A percentile compares a stretch with the other conserved stretches of the same genome.
Conservation (phyloP, 2,797 vertebrate species). For the Malacoraja senta region DNA sequence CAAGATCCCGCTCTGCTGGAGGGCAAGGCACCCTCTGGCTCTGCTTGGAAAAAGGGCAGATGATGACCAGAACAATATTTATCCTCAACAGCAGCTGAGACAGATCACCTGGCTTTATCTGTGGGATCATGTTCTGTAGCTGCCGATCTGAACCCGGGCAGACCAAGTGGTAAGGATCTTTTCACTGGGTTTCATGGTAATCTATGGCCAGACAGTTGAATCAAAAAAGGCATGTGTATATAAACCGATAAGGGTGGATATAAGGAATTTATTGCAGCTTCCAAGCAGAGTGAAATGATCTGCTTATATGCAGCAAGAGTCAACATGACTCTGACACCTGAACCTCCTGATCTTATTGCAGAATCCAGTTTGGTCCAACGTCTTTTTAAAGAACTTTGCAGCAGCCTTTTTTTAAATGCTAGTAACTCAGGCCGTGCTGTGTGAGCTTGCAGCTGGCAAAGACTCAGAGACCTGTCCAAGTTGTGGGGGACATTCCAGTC, state of each 20-base stretch:
- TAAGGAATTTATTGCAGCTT: background rate
- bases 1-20: background rate
- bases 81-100: background rate
- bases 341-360: constrained; percentile 6
- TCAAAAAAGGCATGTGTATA: background rate
- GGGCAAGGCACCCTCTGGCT: background rate
- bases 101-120: background rate
- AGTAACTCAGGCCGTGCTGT: background rate
- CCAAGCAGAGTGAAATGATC: background rate
- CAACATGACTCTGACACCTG: background rate
- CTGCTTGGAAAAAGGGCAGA: background rate
- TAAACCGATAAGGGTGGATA: background rate
- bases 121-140: background rate
- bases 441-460: background rate
- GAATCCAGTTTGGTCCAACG: background rate
- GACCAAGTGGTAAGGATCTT: background rate
- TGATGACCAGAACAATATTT: background rate
- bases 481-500: background rate
- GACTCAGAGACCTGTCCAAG: background rate
- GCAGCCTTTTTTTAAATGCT: background rate
- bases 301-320: background rate
- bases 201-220: no score
- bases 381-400: background rate
- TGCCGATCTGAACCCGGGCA: background rate
- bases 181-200: background rate